Evolutionary conservation across 2,113 vertebrate genomes (phyloP), one percentile per base, ranked within the genome.

Genomic region (Actenoides hombroni): DNA sequence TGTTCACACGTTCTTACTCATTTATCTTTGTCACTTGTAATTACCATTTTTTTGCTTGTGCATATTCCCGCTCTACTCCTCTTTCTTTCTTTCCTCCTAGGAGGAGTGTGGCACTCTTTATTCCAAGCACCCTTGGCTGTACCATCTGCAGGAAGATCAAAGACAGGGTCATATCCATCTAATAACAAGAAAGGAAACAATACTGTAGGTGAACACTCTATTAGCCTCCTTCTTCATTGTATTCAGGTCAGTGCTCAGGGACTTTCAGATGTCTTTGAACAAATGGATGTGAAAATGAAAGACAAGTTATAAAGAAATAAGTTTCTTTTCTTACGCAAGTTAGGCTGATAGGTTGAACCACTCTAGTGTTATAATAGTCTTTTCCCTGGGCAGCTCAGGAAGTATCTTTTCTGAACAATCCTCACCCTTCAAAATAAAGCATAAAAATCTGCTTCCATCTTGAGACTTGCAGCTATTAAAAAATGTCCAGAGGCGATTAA

Each of bases 11-110:
- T 96, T 83, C 71, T 95, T 93, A 77, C 68, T 97, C 94, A 93
- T 97, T 97, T 96, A 91, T 97, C 95, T 97, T 97, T 94, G 93
- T 97, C 96, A 97, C 77, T 97, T 96, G 86, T 94, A 97, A 96
- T 97, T 97, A 96, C 85, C 71, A 92, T 92, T 93, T 93, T 67
- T 86, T 90, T 97, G 48, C 76, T 60, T 90, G 83, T 88, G 35
- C 60, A 88, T 56, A 95, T 81, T 84, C 53, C 91, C 2, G 1
- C 82, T 83, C 83, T 95, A 57, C 89, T 92, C 74, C 78, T 94
- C 79, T 94, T 96, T 94, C 88, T 94, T 92, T 88, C 75, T 95
- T 92, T 91, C 65, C 90, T 96, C 92, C 63, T 93, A 91, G 91
- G 89, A 81, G 44, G 92, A 94, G 35, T 65, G 83, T 75, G 29